These are phyloP conservation scores for Patella pellucida DNA, from an alignment of 2,888 invertebrate genomes.

Conservation along the genomic window DNA sequence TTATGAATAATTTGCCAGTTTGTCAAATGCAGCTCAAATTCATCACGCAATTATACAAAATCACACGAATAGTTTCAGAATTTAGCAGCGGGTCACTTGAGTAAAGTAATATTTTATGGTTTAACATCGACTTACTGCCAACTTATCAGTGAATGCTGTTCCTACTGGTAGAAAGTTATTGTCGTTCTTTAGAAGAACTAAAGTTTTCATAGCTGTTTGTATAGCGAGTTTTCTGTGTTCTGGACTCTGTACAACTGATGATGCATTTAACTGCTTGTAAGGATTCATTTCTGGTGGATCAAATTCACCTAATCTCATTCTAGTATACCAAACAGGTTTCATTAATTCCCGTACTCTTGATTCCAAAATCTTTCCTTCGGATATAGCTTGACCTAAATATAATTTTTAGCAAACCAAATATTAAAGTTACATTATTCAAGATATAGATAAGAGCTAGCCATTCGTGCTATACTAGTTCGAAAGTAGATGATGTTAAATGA, in stretches of 20 bases:
- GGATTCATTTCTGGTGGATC: conserved; percentile 60
- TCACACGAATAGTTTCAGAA: too few relatives aligned
- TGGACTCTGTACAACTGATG: conserved; percentile 43
- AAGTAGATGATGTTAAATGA: too few relatives aligned
- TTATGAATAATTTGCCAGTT: too few relatives aligned
- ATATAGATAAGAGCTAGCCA: too few relatives aligned
- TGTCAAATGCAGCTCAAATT: too few relatives aligned
- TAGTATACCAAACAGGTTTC: conserved; percentile 48
- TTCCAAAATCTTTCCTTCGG: conserved; percentile 42
- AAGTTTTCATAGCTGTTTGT: conserved; percentile 50
- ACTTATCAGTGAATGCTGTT: not conserved
- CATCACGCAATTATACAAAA: too few relatives aligned
- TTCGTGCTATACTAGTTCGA: too few relatives aligned
- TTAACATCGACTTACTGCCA: conserved; percentile 31
- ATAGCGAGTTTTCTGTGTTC: conserved; percentile 42
- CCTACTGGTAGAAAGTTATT: conserved; percentile 38
- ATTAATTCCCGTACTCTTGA: conserved; percentile 33
- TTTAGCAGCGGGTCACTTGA: too few relatives aligned
- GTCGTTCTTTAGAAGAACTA: conserved; percentile 58
- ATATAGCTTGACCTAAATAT: conserved; percentile 43
- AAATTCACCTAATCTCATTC: conserved; percentile 55
- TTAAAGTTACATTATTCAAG: too few relatives aligned
- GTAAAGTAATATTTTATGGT: too few relatives aligned
- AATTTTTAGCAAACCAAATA: too few relatives aligned
- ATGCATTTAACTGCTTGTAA: conserved; percentile 41